Evolutionary conservation across 2,888 invertebrate species (phyloP).

Genomic region (Cephus pulcher): DNA sequence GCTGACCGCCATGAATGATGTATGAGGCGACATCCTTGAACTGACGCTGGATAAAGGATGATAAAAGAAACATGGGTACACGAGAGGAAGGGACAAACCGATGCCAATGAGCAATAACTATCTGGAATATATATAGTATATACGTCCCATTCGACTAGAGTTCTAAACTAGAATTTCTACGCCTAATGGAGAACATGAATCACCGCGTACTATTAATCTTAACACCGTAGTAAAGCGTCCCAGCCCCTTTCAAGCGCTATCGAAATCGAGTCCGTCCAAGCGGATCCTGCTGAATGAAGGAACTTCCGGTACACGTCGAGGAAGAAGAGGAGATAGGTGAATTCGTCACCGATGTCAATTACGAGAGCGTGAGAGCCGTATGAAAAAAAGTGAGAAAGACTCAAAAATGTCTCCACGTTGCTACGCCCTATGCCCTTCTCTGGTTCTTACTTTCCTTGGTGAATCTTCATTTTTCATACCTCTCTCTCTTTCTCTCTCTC

Average conservation of each 20-base stretch:
- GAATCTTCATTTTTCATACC: neutral
- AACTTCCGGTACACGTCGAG: neutral
- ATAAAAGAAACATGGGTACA: neutral
- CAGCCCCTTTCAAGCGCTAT: neutral
- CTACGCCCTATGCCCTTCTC: neutral
- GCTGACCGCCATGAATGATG: constrained; percentile 5
- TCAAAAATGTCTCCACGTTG: neutral
- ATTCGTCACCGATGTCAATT: constrained; percentile 7
- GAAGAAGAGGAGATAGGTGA: neutral
- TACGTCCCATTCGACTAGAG: neutral
- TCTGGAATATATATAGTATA: neutral
- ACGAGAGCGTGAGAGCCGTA: neutral
- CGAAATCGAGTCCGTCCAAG: neutral
- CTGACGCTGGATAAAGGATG: neutral
- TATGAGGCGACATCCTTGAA: constrained; percentile 8
- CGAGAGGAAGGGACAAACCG: neutral
- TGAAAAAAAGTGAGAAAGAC: neutral
- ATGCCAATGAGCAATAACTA: neutral
- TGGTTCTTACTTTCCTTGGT: neutral
- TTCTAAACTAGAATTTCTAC: neutral
- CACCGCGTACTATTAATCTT: neutral
- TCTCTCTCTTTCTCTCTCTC: neutral
- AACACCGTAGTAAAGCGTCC: neutral
- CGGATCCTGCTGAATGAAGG: neutral
- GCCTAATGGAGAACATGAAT: neutral